A percentile compares a stretch with the other conserved stretches of the same genome.
Conservation (phyloP, 2,888 invertebrate species). For the Luperina testacea region DNA sequence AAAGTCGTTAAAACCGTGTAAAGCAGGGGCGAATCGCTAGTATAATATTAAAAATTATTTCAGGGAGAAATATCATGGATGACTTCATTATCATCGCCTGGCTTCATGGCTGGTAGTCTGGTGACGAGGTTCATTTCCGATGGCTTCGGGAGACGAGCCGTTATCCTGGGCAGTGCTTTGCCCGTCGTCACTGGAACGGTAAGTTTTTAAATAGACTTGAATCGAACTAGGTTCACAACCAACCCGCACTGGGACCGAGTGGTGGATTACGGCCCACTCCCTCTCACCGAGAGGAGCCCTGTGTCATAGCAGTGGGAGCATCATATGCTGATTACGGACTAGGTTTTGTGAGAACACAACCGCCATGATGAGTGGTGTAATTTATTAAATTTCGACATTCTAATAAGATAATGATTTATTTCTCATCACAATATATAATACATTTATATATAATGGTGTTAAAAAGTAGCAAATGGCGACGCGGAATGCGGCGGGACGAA, state of each 20-base stretch:
- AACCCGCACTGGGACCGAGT: not conserved
- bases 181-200: slow-evolving; percentile 78
- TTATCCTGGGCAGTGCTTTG: slow-evolving; percentile 76
- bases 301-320: not conserved
- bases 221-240: not conserved
- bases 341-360: not conserved
- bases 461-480: not conserved
- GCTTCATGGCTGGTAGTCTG: slow-evolving; percentile 80
- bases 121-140: slow-evolving; percentile 76
- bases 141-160: slow-evolving; percentile 74
- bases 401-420: too few relatives aligned
- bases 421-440: too few relatives aligned
- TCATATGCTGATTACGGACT: not conserved
- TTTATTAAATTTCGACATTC: not conserved
- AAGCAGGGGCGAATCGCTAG: not conserved
- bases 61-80: slow-evolving; percentile 75
- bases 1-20: not conserved
- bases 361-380: not conserved
- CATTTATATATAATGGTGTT: not conserved
- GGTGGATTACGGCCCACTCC: not conserved
- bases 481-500: not conserved
- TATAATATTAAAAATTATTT: not conserved
- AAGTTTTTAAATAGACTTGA: not conserved
- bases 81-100: slow-evolving; percentile 75
- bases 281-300: not conserved